phyloP scores from a whole-genome alignment of 2,113 vertebrate species.

The Halichoeres trimaculatus region DNA sequence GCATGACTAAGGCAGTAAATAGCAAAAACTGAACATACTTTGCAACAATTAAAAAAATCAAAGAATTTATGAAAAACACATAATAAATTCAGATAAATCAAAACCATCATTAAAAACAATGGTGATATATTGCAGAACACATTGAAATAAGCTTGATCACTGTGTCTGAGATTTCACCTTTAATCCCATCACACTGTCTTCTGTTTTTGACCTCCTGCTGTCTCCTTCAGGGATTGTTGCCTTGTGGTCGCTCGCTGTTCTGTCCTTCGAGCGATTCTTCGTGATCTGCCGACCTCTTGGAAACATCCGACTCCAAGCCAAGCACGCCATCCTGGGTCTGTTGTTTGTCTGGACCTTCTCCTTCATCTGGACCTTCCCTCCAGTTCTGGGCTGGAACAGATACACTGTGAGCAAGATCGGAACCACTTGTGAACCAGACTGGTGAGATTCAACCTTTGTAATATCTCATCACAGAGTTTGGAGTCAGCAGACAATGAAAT shows the following conservation, averaged over 20 bases:
- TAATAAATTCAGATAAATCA: too few relatives aligned
- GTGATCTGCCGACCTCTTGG: slow-evolving; percentile 88
- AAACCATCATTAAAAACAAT: too few relatives aligned
- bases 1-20: too few relatives aligned
- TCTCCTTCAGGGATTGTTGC: slow-evolving; percentile 87
- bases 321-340: slow-evolving; percentile 86
- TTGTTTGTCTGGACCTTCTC: slow-evolving; percentile 90
- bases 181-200: neutral
- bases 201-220: slow-evolving; percentile 7
- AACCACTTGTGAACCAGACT: slow-evolving; percentile 94
- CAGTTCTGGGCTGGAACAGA: slow-evolving; percentile 91
- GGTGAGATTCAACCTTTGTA: slow-evolving; percentile 80
- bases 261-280: slow-evolving; percentile 89
- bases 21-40: too few relatives aligned
- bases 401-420: slow-evolving; percentile 93
- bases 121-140: too few relatives aligned
- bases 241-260: slow-evolving; percentile 90
- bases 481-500: neutral
- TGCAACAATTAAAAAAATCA: too few relatives aligned
- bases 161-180: too few relatives aligned
- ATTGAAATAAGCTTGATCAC: too few relatives aligned
- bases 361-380: slow-evolving; percentile 91
- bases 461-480: neutral
- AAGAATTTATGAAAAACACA: too few relatives aligned
- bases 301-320: slow-evolving; percentile 78